Base-by-base conservation (phyloP, 2,113 vertebrate species). In the Rhinolophus sinicus region DNA sequence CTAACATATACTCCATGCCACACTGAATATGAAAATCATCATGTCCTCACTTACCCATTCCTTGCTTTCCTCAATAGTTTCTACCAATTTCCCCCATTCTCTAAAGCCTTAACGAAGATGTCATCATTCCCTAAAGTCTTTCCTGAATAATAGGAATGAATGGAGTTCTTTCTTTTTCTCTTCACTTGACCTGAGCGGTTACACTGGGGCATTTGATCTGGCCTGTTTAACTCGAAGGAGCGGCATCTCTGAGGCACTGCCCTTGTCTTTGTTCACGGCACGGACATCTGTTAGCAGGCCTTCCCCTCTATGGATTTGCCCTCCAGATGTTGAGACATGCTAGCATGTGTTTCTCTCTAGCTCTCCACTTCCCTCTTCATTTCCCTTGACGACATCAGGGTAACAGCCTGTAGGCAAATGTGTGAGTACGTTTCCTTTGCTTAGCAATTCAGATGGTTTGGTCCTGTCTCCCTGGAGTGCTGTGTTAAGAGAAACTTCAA, bases 1-100 rank as follows among this genome's bases (percentile, higher is more conserved):
- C 21, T 28, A 1, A 22, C 3, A 14, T 9, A 14, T 9, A 8
- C 15, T 0, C 35, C n/a, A 4, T 21, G 26, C 24, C 44, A 6
- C 19, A 50, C 52, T 76, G 30, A 47, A 12, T 8, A 22, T 44
- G 19, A 52, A 65, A 47, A 30, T 52, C 50, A 12, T 40, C 5
- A 2, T 52, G 47, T 56, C 35, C 60, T 75, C 35, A 11, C 5
- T 24, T 52, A 73, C 16, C 33, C n/a, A 1, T 60, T 35, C 65
- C 3, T 0, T 38, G 22, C 2, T 15, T 86, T 24, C 50, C 38
- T 19, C 24, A 1, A 8, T 54, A 7, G 11, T 47, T 81, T 26
- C 80, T 18, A 26, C 22, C 19, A 38, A 30, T 81, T 44, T 60
- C 38, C 50, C 47, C 47, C 58, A 11, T 73, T 70, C 30, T 47